These are phyloP conservation scores for Nemopilema nomurai DNA, from an alignment of 30 jellyfish, hydroid and myxozoan genomes.

Conservation along the genomic window DNA sequence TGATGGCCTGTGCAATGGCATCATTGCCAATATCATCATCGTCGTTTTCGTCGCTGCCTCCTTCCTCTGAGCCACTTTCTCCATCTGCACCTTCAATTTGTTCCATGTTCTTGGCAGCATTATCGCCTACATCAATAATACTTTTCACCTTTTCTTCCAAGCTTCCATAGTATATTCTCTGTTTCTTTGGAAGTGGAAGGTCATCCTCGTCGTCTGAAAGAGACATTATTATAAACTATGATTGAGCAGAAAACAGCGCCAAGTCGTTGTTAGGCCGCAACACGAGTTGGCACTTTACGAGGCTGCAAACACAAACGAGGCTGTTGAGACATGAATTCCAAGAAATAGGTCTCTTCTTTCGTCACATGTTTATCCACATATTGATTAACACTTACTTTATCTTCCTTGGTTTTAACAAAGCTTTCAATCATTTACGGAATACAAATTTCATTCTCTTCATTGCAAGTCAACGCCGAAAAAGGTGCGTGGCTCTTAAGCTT, in stretches of 20 bases:
- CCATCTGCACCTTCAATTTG: not conserved
- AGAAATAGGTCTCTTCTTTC: too few species aligned
- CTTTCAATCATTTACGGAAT: too few species aligned
- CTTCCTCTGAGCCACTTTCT: conserved; percentile 23
- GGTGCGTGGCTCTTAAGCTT: too few species aligned
- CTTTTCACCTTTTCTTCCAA: conserved; percentile 87
- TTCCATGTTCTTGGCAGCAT: not conserved
- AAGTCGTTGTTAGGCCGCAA: not conserved
- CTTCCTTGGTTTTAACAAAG: too few species aligned
- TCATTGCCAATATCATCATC: conserved; percentile 26
- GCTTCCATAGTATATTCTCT: conserved; percentile 90
- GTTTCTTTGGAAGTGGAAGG: conserved; percentile 83
- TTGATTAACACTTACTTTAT: too few species aligned
- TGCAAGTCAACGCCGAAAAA: too few species aligned
- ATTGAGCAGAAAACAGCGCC: not conserved
- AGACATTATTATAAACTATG: conserved; percentile 19
- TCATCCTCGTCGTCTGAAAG: conserved; percentile 86
- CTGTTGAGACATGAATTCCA: too few species aligned
- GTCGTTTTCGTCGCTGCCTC: conserved; percentile 19
- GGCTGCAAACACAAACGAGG: not conserved
- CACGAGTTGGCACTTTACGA: not conserved
- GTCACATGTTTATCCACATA: too few species aligned
- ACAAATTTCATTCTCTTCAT: too few species aligned
- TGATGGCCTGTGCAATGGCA: conserved; percentile 62
- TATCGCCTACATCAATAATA: conserved; percentile 22